phyloP scores from a whole-genome alignment of 1,140 invertebrate genomes.

The Diorhabda elongata region DNA sequence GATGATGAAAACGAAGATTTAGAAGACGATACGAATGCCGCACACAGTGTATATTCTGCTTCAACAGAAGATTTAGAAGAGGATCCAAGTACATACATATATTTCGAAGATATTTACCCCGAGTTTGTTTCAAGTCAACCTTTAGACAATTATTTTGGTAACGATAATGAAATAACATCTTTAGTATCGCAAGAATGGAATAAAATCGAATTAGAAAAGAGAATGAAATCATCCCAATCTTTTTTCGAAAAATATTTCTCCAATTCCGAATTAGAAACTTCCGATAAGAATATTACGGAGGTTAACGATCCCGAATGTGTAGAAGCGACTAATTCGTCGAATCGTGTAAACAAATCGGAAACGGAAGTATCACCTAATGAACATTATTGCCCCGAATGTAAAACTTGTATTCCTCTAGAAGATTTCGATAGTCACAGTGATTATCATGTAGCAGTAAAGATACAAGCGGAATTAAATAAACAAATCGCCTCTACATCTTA shows the following conservation, averaged over 20 bases:
- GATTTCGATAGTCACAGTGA: constrained; percentile 63
- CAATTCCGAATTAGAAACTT: constrained; percentile 11
- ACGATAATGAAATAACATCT: neutral
- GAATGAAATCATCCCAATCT: constrained; percentile 28
- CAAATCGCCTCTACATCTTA: neutral
- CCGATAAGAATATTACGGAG: neutral
- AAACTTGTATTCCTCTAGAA: constrained; percentile 53
- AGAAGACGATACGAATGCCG: constrained; percentile 26
- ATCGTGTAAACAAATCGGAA: neutral
- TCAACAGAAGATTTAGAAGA: constrained; percentile 29
- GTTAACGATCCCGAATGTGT: neutral
- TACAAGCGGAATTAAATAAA: constrained; percentile 54
- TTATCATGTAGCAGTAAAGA: constrained; percentile 65
- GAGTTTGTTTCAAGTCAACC: constrained; percentile 23
- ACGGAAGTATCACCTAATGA: constrained; percentile 10
- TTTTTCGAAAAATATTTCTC: constrained; percentile 52
- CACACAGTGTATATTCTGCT: constrained; percentile 23
- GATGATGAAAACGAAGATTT: constrained; percentile 18
- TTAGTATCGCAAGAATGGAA: neutral
- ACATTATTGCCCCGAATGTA: constrained; percentile 50
- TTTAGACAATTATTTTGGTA: neutral
- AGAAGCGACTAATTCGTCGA: neutral
- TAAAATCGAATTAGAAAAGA: neutral
- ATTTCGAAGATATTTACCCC: constrained; percentile 30
- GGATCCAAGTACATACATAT: constrained; percentile 23